phyloP scores from a whole-genome alignment of 1,140 invertebrate species.

The Amyelois transitella region DNA sequence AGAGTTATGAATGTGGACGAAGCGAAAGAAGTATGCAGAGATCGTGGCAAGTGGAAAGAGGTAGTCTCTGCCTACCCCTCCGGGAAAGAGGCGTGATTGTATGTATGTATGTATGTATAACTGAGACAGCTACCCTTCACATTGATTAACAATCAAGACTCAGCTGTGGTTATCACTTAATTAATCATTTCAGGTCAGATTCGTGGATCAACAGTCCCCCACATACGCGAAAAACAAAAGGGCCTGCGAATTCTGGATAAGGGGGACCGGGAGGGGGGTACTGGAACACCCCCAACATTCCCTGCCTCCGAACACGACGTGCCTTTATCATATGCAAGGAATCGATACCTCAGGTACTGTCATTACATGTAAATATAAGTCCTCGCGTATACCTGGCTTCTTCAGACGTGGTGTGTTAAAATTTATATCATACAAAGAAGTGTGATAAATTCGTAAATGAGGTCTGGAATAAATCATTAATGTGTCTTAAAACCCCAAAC shows the following conservation, averaged over 20 bases:
- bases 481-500: too few species aligned
- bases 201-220: slow-evolving; percentile 86
- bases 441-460: too few species aligned
- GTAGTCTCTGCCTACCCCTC: too few species aligned
- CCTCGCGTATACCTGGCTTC: neutral
- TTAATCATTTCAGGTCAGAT: slow-evolving; percentile 80
- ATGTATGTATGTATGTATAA: too few species aligned
- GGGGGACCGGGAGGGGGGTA: slow-evolving; percentile 84
- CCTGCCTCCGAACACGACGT: slow-evolving; percentile 88
- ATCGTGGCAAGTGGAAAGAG: too few species aligned
- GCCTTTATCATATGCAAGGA: slow-evolving; percentile 87
- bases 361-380: too few species aligned
- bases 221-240: slow-evolving; percentile 87
- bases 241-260: slow-evolving; percentile 90
- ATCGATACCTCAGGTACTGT: slow-evolving; percentile 68
- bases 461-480: too few species aligned
- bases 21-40: too few species aligned
- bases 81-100: too few species aligned
- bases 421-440: too few species aligned
- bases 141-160: slow-evolving; percentile 20
- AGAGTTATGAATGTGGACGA: too few species aligned
- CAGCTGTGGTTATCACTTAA: slow-evolving; percentile 17
- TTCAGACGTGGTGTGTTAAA: too few species aligned
- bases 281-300: slow-evolving; percentile 88
- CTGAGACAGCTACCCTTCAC: neutral